These are phyloP conservation scores for Crotalus horridus DNA, from an alignment of 2,113 vertebrate genomes.

Conservation along the genomic window DNA sequence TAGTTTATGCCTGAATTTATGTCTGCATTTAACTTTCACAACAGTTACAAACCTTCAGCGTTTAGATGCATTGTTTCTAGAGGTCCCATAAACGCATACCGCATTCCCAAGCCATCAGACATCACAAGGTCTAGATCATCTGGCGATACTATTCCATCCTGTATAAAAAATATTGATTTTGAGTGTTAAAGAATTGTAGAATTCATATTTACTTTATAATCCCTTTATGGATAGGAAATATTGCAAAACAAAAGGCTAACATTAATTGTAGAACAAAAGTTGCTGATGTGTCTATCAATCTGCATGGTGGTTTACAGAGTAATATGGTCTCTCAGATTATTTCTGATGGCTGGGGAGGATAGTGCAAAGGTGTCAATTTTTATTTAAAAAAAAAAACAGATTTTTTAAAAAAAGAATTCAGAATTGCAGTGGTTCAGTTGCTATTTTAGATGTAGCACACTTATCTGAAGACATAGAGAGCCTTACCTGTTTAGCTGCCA, in stretches of 20 bases:
- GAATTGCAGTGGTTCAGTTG: not conserved
- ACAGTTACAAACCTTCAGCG: conserved; percentile 76
- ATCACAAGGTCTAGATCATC: conserved; percentile 93
- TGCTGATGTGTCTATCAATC: not conserved
- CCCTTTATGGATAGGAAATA: not conserved
- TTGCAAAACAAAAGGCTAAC: conserved; percentile 16
- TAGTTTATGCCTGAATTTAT: no score
- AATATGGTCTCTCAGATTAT: not conserved
- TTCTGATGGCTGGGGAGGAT: not conserved
- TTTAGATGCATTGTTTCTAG: conserved; percentile 98
- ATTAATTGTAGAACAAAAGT: not conserved
- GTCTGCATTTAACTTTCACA: not conserved
- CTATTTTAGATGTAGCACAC: not conserved
- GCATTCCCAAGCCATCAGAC: conserved; percentile 95
- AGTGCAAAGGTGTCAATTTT: not conserved
- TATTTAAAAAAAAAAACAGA: not conserved
- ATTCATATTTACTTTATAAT: not conserved
- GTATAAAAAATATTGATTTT: conserved; percentile 33
- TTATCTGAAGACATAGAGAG: not conserved
- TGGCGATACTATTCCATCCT: conserved; percentile 91
- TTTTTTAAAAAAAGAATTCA: not conserved
- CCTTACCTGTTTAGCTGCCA: not conserved
- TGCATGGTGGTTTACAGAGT: not conserved
- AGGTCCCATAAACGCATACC: conserved; percentile 93
- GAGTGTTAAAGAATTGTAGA: conserved; percentile 20